Evolutionary conservation across 1,140 invertebrate species (phyloP).

Genomic region (Calephelis virginiensis): DNA sequence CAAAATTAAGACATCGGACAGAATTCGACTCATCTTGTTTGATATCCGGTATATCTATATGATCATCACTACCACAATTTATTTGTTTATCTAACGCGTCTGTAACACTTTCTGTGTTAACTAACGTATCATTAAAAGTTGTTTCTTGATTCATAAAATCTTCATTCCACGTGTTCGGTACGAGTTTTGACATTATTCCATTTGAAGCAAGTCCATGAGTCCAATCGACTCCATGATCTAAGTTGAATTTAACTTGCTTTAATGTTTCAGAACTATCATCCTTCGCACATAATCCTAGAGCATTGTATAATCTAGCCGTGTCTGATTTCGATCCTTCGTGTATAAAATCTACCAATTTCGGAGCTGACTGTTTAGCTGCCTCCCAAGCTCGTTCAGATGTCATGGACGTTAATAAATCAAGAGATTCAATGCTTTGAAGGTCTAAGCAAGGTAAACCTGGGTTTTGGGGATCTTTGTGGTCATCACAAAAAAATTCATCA

Average conservation of each 20-base stretch:
- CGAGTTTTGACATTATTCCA: background rate
- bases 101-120: conserved; percentile 37
- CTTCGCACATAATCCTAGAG: conserved; percentile 52
- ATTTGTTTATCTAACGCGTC: conserved; percentile 40
- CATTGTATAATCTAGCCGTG: conserved; percentile 65
- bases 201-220: conserved; percentile 24
- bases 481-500: conserved; percentile 55
- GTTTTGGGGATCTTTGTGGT: conserved; percentile 46
- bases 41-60: conserved; percentile 31
- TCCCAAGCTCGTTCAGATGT: conserved; percentile 74
- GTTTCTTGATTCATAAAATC: conserved; percentile 33
- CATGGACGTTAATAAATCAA: conserved; percentile 60
- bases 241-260: conserved; percentile 45
- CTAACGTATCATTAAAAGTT: conserved; percentile 21
- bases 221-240: conserved; percentile 46
- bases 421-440: conserved; percentile 45
- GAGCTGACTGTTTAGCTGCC: conserved; percentile 73
- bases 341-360: conserved; percentile 71
- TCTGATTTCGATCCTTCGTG: conserved; percentile 69
- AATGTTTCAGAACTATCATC: conserved; percentile 49
- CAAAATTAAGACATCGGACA: conserved; percentile 57
- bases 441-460: conserved; percentile 45
- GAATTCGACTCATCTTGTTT: conserved; percentile 42
- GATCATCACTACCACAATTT: conserved; percentile 40
- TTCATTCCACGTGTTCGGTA: conserved; percentile 41